Evolutionary conservation across 2,797 vertebrate genomes (phyloP).

Genomic region (Discoglossus pictus): DNA sequence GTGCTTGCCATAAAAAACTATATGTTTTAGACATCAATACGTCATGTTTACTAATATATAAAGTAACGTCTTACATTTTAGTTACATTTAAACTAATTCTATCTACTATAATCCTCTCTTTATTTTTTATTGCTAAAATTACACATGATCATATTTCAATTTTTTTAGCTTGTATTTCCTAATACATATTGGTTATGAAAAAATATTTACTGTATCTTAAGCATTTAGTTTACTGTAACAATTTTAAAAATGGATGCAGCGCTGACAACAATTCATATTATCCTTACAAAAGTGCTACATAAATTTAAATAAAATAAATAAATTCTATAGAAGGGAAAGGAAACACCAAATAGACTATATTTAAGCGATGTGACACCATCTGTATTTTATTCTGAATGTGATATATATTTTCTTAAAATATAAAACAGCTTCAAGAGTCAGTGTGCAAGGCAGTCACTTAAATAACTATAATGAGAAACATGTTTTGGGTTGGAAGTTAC

Average conservation of each 20-base stretch:
- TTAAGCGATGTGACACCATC: conserved; percentile 67
- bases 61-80: too few species aligned
- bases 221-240: conserved; percentile 48
- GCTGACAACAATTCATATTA: conserved; percentile 58
- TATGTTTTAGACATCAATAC: too few species aligned
- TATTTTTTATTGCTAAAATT: too few species aligned
- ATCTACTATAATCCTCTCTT: too few species aligned
- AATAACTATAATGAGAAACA: conserved; percentile 70
- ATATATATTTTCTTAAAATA: conserved; percentile 72
- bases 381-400: conserved; percentile 73
- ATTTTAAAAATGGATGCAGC: conserved; percentile 38
- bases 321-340: conserved; percentile 51
- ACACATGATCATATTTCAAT: too few species aligned
- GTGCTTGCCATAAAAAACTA: too few species aligned
- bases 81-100: too few species aligned
- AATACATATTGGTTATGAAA: conserved; percentile 13
- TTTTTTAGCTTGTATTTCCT: too few species aligned
- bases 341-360: conserved; percentile 63
- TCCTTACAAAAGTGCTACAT: too few species aligned
- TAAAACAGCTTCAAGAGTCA: conserved; percentile 68
- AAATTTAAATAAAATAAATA: conserved; percentile 51
- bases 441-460: conserved; percentile 63
- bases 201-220: conserved; percentile 46
- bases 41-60: too few species aligned
- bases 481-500: conserved; percentile 69